phyloP scores from a whole-genome alignment of 2,888 invertebrate species.

The Galerucella pusilla region DNA sequence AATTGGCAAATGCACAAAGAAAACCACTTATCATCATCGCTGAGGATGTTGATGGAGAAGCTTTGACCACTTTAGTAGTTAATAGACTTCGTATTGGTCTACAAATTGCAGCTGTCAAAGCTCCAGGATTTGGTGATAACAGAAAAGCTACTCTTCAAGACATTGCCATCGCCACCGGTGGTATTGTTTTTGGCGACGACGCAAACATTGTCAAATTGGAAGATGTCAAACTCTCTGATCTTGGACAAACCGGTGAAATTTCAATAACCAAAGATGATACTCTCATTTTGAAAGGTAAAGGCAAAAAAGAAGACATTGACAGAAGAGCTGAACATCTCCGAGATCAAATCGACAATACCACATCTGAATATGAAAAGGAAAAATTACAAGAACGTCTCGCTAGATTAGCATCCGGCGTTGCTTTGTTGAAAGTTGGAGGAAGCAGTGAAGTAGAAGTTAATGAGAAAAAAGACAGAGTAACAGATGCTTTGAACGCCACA shows the following conservation, averaged over 20 bases:
- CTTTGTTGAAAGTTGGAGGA: constrained; percentile 66
- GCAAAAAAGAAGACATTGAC: constrained; percentile 63
- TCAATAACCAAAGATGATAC: constrained; percentile 67
- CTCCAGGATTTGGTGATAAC: constrained; percentile 68
- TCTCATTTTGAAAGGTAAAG: constrained; percentile 61
- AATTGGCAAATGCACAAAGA: constrained; percentile 92
- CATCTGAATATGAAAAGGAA: constrained; percentile 67
- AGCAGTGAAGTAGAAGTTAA: constrained; percentile 67
- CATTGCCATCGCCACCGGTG: constrained; percentile 66
- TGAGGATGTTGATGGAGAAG: constrained; percentile 68
- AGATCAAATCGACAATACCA: constrained; percentile 64
- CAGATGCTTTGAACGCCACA: constrained; percentile 67
- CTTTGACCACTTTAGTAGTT: constrained; percentile 66
- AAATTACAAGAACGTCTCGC: constrained; percentile 67
- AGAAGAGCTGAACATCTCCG: constrained; percentile 64
- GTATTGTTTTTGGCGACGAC: constrained; percentile 65
- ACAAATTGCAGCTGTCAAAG: constrained; percentile 68
- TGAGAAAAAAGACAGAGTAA: constrained; percentile 67
- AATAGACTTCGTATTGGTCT: constrained; percentile 67
- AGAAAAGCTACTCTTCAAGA: constrained; percentile 66
- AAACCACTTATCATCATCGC: constrained; percentile 89
- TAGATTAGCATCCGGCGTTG: constrained; percentile 66
- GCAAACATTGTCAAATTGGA: constrained; percentile 65
- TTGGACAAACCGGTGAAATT: constrained; percentile 66
- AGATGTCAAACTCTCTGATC: constrained; percentile 62